A percentile compares a stretch with the other conserved stretches of the same genome.
phyloP scores from a whole-genome alignment of 2,113 vertebrate genomes.

The Heloderma charlesbogerti region DNA sequence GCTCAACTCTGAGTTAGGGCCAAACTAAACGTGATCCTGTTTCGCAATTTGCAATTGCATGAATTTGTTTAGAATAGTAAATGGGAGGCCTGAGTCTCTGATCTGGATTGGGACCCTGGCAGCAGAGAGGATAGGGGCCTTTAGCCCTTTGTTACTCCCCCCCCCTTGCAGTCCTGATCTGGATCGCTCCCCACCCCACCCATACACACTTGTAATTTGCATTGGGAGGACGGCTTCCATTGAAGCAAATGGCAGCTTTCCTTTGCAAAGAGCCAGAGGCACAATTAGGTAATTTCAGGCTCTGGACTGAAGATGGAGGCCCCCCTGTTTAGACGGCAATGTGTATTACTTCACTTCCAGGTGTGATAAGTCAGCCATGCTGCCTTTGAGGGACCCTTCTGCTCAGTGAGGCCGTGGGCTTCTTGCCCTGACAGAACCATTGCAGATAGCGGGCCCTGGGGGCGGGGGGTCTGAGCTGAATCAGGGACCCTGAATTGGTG shows the following conservation, averaged over 20 bases:
- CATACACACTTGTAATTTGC: not conserved
- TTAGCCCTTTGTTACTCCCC: not conserved
- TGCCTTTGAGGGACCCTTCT: not conserved
- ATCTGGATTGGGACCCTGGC: not conserved
- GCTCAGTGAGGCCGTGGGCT: not conserved
- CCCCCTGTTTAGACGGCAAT: not conserved
- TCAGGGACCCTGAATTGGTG: no score
- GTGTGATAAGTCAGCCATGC: not conserved
- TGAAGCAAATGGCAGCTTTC: not conserved
- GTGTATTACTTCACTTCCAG: no score
- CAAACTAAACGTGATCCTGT: not conserved
- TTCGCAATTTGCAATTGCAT: not conserved
- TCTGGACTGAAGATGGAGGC: no score
- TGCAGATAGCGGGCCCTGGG: no score
- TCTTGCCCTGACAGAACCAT: not conserved
- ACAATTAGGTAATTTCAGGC: no score
- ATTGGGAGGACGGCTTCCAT: not conserved
- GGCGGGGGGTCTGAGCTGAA: no score
- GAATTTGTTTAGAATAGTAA: not conserved
- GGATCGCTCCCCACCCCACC: no score
- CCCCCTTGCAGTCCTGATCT: no score
- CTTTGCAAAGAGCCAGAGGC: no score
- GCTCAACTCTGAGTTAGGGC: not conserved
- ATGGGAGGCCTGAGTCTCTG: no score
- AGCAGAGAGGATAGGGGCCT: not conserved